Percentiles rank a stretch among this genome's conserved stretches.
Evolutionary conservation across 2,797 vertebrate species (phyloP).

Genomic region (Hoplostethus atlanticus): DNA sequence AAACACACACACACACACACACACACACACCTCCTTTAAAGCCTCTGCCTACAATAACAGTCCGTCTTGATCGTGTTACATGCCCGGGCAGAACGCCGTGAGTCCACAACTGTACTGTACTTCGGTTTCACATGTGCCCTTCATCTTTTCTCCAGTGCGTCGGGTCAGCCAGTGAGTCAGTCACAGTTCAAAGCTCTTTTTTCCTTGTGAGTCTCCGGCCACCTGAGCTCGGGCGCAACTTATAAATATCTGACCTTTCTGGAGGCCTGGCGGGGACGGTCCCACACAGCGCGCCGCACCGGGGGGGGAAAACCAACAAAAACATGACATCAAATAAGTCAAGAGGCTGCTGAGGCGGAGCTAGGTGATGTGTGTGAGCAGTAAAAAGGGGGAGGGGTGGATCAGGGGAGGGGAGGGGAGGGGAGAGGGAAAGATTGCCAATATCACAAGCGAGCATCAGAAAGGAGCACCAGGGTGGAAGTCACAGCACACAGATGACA

Average conservation of each 20-base stretch:
- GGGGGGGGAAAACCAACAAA: slow-evolving; percentile 69
- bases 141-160: slow-evolving; percentile 34
- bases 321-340: slow-evolving; percentile 69
- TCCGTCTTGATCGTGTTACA: slow-evolving; percentile 66
- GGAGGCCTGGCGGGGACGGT: slow-evolving; percentile 41
- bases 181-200: slow-evolving; percentile 41
- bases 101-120: slow-evolving; percentile 58
- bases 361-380: slow-evolving; percentile 61
- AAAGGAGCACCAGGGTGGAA: neutral
- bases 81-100: slow-evolving; percentile 60
- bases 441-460: slow-evolving; percentile 22
- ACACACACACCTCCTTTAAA: slow-evolving; percentile 44
- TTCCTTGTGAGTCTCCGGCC: slow-evolving; percentile 32
- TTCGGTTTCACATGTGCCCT: slow-evolving; percentile 48
- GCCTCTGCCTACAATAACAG: slow-evolving; percentile 63
- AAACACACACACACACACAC: slow-evolving; percentile 26
- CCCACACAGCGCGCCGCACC: slow-evolving; percentile 62
- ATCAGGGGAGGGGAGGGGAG: slow-evolving; percentile 14
- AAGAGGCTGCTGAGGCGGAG: slow-evolving; percentile 65
- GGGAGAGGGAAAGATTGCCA: slow-evolving; percentile 50
- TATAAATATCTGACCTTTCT: slow-evolving; percentile 70
- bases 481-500: too few relatives aligned
- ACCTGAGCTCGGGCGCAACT: slow-evolving; percentile 55
- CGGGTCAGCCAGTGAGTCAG: slow-evolving; percentile 33
- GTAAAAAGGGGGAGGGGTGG: slow-evolving; percentile 57